Evolutionary conservation across 2,113 vertebrate species (phyloP).

Genomic region (Sorex fumeus): DNA sequence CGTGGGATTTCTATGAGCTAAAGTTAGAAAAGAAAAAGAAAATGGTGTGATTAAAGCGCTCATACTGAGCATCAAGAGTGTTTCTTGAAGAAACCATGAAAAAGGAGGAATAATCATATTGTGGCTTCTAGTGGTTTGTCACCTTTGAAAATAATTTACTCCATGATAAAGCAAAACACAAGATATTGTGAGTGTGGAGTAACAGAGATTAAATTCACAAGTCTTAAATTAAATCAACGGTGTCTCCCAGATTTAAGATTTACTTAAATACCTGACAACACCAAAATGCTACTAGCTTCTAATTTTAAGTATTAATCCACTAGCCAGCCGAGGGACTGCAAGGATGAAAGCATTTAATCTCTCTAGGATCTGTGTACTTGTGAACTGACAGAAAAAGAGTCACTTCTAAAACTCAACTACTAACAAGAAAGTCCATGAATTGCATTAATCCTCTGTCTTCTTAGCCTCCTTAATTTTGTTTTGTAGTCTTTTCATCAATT

Average conservation of each 20-base stretch:
- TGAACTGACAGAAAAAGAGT: not conserved
- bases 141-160: not conserved
- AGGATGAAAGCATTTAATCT: constrained; percentile 29
- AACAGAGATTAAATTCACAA: not conserved
- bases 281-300: constrained; percentile 33
- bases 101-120: not conserved
- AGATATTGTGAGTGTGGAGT: not conserved
- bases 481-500: constrained; percentile 47
- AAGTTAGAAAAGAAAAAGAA: constrained; percentile 56
- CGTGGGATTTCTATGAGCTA: constrained; percentile 47
- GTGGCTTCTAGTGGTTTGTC: not conserved
- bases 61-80: not conserved
- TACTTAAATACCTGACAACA: constrained; percentile 27
- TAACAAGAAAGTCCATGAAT: not conserved
- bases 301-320: constrained; percentile 26
- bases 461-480: constrained; percentile 35
- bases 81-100: not conserved
- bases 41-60: not conserved
- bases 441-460: not conserved
- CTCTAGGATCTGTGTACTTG: not conserved
- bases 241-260: constrained; percentile 31
- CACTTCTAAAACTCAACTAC: constrained; percentile 56
- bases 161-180: not conserved
- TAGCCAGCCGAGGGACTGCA: not conserved
- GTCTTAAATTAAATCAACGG: constrained; percentile 9